Base-by-base conservation (phyloP, 92 coral and sea anemone genomes). In the Umimayanthus chanpuru region DNA sequence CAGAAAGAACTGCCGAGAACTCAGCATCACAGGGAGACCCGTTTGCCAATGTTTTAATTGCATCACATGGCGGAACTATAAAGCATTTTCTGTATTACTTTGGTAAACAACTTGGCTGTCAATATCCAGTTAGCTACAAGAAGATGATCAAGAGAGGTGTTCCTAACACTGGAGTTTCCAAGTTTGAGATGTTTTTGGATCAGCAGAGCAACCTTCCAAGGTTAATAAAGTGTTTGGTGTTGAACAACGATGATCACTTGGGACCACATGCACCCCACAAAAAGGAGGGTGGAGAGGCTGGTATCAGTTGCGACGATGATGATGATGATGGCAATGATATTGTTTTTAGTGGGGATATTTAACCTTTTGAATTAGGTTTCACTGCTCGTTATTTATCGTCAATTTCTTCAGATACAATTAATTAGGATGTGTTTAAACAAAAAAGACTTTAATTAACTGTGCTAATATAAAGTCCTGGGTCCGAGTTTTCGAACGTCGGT, bases 41-140 rank as follows among this genome's bases (percentile, higher is more conserved):
- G 20, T 55, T 89, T 21, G 94, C 92, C 3, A 89, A 94, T 85
- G 88, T 96, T 16, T 91, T 94, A 2, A 53, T 94, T 64, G 91
- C 93, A 6, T 90, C 93, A 26, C 98, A 96, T 89, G 98, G 98
- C 25, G 98, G 98, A 73, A 84, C 92, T 6, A 92, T 96, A n/a
- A 78, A 96, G 26, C 94, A 94, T 86, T 85, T 96, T 28, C 38
- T 94, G 12, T 65, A 56, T n/a, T 89, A 94, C 88, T 91, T 94
- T 80, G 77, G 85, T 30, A 82, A 85, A 26, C 53, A 94, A 12
- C 67, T 92, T 1, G 77, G 76, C 7, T 43, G 88, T 77, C 67
- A 76, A 26, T 87, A 86, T 18, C 93, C 93, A 56, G 23, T 55
- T 56, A 89, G 88, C 32, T 80, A 80, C 55, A 74, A 80, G 20